Percentiles rank a stretch among this genome's conserved stretches.
Conservation (phyloP, 2,888 invertebrate species). For the Auanema sp. region DNA sequence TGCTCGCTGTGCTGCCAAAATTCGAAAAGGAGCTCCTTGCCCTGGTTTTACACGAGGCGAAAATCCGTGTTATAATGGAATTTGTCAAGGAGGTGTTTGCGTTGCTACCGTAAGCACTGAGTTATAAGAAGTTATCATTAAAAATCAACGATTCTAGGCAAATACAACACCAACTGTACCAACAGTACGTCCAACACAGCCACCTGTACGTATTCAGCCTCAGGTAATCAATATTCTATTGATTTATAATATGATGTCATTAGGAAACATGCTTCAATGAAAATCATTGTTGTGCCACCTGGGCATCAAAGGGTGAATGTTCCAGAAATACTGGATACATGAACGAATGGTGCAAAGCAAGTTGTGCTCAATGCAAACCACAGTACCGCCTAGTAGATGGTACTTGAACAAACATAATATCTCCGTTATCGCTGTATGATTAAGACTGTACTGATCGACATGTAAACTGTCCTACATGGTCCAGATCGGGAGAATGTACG, state of each 20-base stretch:
- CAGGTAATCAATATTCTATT: slow-evolving; percentile 3
- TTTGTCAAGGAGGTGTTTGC: slow-evolving; percentile 51
- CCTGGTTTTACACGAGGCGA: slow-evolving; percentile 46
- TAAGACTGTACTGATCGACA: slow-evolving; percentile 50
- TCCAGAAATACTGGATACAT: slow-evolving; percentile 44
- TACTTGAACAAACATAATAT: background rate
- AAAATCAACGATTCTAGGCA: background rate
- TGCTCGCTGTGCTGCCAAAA: slow-evolving; percentile 53
- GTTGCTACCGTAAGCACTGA: slow-evolving; percentile 19
- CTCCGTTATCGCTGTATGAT: background rate
- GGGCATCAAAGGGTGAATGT: slow-evolving; percentile 53
- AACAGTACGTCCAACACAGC: slow-evolving; percentile 14
- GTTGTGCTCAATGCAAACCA: slow-evolving; percentile 45
- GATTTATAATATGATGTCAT: background rate
- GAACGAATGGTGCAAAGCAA: slow-evolving; percentile 51
- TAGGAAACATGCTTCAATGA: slow-evolving; percentile 54
- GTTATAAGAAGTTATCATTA: background rate
- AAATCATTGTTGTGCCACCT: slow-evolving; percentile 53
- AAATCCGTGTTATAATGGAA: slow-evolving; percentile 48
- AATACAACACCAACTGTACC: slow-evolving; percentile 2
- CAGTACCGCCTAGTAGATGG: slow-evolving; percentile 35
- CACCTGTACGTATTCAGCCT: slow-evolving; percentile 9
- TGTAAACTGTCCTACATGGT: slow-evolving; percentile 35
- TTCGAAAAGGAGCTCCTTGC: slow-evolving; percentile 54
- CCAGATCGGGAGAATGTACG: slow-evolving; percentile 47